phyloP scores from a whole-genome alignment of 2,113 vertebrate species.

The Tragelaphus strepsiceros region DNA sequence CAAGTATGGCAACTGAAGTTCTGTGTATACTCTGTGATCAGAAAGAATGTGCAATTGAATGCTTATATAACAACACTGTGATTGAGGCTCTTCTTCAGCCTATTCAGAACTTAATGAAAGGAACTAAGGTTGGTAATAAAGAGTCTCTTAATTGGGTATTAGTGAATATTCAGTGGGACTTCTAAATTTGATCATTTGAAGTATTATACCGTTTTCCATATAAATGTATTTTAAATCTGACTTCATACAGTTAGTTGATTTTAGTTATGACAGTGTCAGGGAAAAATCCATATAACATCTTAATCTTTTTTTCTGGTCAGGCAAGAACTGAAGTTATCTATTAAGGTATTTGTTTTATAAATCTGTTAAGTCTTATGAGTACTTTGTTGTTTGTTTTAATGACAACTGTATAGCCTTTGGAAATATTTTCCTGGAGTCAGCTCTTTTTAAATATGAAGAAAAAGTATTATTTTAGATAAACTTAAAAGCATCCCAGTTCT shows the following conservation, averaged over 20 bases:
- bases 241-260: not conserved
- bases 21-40: conserved; percentile 90
- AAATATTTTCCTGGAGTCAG: conserved; percentile 7
- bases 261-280: not conserved
- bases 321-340: not conserved
- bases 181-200: not conserved
- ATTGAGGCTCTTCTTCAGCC: conserved; percentile 87
- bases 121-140: conserved; percentile 83
- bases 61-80: conserved; percentile 84
- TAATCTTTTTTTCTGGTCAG: not conserved
- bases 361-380: conserved; percentile 11
- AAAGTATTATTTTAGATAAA: not conserved
- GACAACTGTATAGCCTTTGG: conserved; percentile 5
- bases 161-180: not conserved
- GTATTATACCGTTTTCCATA: not conserved
- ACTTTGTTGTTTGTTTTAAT: not conserved
- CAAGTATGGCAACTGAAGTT: conserved; percentile 87
- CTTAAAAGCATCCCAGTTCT: not conserved
- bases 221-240: conserved; percentile 1
- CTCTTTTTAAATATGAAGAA: not conserved
- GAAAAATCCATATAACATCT: not conserved
- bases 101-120: conserved; percentile 83
- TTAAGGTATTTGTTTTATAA: conserved; percentile 24
- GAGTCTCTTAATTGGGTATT: not conserved
- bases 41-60: conserved; percentile 87